Percentiles rank a stretch among this genome's conserved stretches.
phyloP scores from a whole-genome alignment of 2,113 vertebrate genomes.

The Micromys minutus region DNA sequence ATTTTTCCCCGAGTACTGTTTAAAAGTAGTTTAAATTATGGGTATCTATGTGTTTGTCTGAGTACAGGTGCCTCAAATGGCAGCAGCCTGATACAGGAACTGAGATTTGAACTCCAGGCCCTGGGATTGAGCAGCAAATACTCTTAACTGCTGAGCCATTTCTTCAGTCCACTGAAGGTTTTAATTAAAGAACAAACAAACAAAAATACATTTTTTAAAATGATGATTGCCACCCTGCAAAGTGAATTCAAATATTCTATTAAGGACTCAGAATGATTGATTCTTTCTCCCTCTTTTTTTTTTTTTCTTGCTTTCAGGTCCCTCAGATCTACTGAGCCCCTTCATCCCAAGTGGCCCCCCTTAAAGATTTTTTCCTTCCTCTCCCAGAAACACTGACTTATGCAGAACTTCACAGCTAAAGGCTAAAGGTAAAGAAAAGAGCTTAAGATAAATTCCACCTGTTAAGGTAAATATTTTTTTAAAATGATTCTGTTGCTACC shows the following conservation, averaged over 20 bases:
- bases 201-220: neutral
- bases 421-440: neutral
- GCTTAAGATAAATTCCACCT: neutral
- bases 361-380: neutral
- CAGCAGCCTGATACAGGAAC: neutral
- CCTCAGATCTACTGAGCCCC: neutral
- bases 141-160: neutral
- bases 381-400: neutral
- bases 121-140: neutral
- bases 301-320: neutral
- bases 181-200: neutral
- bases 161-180: neutral
- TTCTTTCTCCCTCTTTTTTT: neutral
- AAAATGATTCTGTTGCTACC: no score
- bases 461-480: no score
- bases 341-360: neutral
- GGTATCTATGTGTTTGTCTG: neutral
- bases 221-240: neutral
- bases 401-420: neutral
- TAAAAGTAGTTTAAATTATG: neutral
- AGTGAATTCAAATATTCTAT: neutral
- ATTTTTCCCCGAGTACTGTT: neutral
- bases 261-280: neutral
- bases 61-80: neutral
- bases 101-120: neutral